Base-by-base conservation (phyloP, 2,113 vertebrate species). In the Tetrao urogallus region DNA sequence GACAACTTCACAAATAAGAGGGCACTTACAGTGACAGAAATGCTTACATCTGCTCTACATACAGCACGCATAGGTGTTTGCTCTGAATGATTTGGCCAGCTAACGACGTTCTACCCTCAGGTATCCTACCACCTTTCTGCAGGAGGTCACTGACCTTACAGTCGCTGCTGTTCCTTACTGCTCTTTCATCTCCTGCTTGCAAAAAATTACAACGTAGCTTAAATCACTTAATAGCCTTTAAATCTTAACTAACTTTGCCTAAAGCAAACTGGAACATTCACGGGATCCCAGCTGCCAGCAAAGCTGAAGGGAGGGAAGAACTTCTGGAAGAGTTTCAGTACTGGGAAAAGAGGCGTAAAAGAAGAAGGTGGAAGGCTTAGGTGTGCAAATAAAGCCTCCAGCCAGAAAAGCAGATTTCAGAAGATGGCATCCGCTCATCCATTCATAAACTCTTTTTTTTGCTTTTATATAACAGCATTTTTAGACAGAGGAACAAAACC, bases 241-340 rank as follows among this genome's bases (percentile, higher is more conserved):
- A 90, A 95, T 77, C 45, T 91, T 91, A 88, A 93, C 64, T 91
- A 94, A 77, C 82, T 86, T 88, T 47, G 82, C 80, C 86, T 86
- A 91, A 80, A 95, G 94, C 76, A 90, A 94, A 78, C 74, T 27
- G 87, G 25, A 81, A 50, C 69, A 74, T 90, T 95, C 95, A 94
- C 28, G 74, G 52, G 47, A 84, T 48, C 47, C 70, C 75, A 75
- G 25, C 75, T 91, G 43, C 81, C 87, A 82, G 81, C 61, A 82
- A 82, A 77, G 64, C 66, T 64, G 40, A 92, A 91, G 40, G 64
- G 22, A 91, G 16, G 71, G 87, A 94, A 52, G 70, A 69, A 76
- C 36, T 77, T 81, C 38, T 73, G 43, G 43, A 30, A 79, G 30
- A 87, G 82, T 28, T 47, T 42, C 43, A 82, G 61, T 38, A n/a